Evolutionary conservation across 2,888 invertebrate genomes (phyloP), one percentile per base, ranked within the genome.

Genomic region (Oscheius sp.): DNA sequence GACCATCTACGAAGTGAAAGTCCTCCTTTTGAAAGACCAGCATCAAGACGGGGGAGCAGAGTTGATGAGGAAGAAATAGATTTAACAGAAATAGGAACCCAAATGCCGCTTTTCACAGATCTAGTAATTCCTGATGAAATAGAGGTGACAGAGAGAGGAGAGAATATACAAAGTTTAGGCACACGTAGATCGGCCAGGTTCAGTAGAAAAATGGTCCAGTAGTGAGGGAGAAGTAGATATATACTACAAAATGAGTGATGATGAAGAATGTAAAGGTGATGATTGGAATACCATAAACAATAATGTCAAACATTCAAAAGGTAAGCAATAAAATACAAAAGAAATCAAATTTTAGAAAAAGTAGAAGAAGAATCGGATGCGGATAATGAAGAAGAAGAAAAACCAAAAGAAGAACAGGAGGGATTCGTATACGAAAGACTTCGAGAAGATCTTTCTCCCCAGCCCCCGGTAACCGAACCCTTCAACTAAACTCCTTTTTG

Each of bases 11-110:
- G 75, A 47, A 68, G 73, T 14, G 70, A 70, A 1, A 73, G 75
- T 51, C 74, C 73, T 8, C 71, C 75, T 1, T 67, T 74, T 33
- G 77, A 76, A 12, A 67, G 84, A 22, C 84, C 84, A 0, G 67
- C 77, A 12, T 83, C 83, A 5, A 70, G 84, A 56, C 68, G 84
- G 33, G 84, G 84, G 28, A 82, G 82, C 50, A 54, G 82, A 50
- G 74, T 78, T 1, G 80, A 80, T 68, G 80, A 80, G 50, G 57
- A 47, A 50, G 77, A 75, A 32, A 67, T 79, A 24, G 77, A 77
- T 63, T 32, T 79, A 17, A 71, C 73, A 9, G 79, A 79, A 45
- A 28, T 77, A 41, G 74, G 72, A 26, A 62, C 72, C 20, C 24
- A 17, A 26, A 44, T 32, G 20, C 33, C 45, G 4, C 12, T 67